These are phyloP conservation scores for Mirounga angustirostris DNA, from an alignment of 2,113 vertebrate species.

Conservation along the genomic window DNA sequence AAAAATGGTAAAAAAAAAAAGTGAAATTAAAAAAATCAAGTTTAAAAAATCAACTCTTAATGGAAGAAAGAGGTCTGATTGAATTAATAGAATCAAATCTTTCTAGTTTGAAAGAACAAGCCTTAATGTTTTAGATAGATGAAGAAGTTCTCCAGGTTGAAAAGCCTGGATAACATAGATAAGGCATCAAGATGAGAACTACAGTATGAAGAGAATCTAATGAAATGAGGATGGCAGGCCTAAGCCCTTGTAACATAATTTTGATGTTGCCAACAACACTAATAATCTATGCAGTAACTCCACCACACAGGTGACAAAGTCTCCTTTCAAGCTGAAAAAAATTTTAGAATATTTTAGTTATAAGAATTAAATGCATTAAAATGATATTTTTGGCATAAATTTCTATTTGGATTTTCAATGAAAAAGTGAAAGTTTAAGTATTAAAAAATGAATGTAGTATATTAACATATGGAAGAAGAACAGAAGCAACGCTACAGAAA, in stretches of 20 bases:
- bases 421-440: not conserved
- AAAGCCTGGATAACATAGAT: not conserved
- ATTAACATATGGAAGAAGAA: not conserved
- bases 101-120: not conserved
- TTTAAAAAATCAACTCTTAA: not conserved
- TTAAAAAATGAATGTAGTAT: not conserved
- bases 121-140: not conserved
- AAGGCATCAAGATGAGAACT: not conserved
- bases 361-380: conserved; percentile 7
- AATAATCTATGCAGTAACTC: not conserved
- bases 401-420: not conserved
- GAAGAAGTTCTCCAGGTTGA: not conserved
- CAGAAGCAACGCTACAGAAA: not conserved
- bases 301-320: not conserved
- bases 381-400: not conserved
- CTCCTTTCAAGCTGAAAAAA: not conserved
- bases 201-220: not conserved
- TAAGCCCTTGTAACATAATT: not conserved
- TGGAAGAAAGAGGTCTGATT: not conserved
- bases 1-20: not conserved
- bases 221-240: not conserved
- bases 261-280: not conserved
- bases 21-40: not conserved
- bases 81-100: not conserved
- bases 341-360: not conserved